phyloP scores from a whole-genome alignment of 53 echinoderm and acorn worm species.

The Echinarachnius parma region DNA sequence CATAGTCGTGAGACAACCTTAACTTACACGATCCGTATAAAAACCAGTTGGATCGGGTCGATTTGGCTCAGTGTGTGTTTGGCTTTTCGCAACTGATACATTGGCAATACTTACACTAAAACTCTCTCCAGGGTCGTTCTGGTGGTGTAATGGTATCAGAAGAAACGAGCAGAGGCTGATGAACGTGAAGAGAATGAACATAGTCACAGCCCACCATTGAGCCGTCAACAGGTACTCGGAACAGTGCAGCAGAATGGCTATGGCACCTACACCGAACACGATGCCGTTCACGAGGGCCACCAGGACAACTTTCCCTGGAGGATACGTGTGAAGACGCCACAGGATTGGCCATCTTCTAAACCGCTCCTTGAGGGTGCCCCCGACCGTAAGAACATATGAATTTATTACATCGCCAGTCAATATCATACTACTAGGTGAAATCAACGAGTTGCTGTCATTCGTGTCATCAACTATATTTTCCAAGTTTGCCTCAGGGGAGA shows the following conservation, averaged over 20 bases:
- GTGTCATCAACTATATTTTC: too few species aligned
- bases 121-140: constrained; percentile 49
- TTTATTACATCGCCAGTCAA: not conserved
- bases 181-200: constrained; percentile 21
- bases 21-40: too few species aligned
- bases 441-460: too few species aligned
- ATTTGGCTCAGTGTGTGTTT: too few species aligned
- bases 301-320: constrained; percentile 55
- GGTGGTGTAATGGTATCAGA: constrained; percentile 69
- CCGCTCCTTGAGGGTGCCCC: constrained; percentile 22
- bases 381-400: not conserved
- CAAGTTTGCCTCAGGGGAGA: not conserved
- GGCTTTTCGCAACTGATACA: too few species aligned
- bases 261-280: constrained; percentile 31
- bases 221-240: constrained; percentile 3
- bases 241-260: constrained; percentile 8
- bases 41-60: too few species aligned
- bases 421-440: too few species aligned
- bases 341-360: constrained; percentile 18
- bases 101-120: constrained; percentile 63
- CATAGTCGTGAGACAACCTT: too few species aligned
- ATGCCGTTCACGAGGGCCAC: constrained; percentile 43
- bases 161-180: constrained; percentile 38
- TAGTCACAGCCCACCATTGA: constrained; percentile 54
- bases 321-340: constrained; percentile 27